Base-by-base conservation (phyloP, 2,797 vertebrate genomes). In the Halcyon chelicuti region DNA sequence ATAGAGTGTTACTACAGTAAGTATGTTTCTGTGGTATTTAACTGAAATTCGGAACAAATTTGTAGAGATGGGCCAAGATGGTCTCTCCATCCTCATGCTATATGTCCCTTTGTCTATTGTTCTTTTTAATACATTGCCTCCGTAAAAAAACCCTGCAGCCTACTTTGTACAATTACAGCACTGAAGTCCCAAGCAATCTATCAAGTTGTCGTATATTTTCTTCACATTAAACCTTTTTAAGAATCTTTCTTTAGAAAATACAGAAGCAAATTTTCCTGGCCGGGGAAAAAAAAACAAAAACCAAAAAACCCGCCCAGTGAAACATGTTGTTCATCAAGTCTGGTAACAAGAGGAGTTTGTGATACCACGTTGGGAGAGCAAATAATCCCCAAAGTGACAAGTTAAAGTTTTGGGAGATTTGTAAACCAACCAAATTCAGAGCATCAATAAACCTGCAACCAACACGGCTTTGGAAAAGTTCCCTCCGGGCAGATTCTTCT, bases 171-270 rank as follows among this genome's bases (percentile, higher is more conserved):
- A 96, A 95, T 90, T 94, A 85, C 92, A 63, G 60, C 77, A 88
- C 77, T 63, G 75, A 93, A 95, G 63, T 92, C 86, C 78, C 66
- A 58, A 91, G 79, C 75, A 95, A 94, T 95, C 93, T 96, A 93
- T 94, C 94, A 96, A 93, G 66, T 78, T 95, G 88, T 93, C 91
- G 86, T 62, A 66, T 14, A 67, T 93, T 92, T 96, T 95, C 63
- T 75, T 86, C 90, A 84, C 54, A 52, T 79, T 86, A 97, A 94
- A 88, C 85, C 72, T 85, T 93, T 81, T 54, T 1, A 35, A 91
- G 90, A 80, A 44, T 10, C 3, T 74, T 51, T 92, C 89, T 23
- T 25, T 22, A 77, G 61, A 89, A 97, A 97, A 93, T 7, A 67
- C 60, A 80, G 54, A 93, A 61, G 79, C 85, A 66, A 93, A 97